phyloP scores from a whole-genome alignment of 2,888 invertebrate genomes.

The Flexamia atlantica region DNA sequence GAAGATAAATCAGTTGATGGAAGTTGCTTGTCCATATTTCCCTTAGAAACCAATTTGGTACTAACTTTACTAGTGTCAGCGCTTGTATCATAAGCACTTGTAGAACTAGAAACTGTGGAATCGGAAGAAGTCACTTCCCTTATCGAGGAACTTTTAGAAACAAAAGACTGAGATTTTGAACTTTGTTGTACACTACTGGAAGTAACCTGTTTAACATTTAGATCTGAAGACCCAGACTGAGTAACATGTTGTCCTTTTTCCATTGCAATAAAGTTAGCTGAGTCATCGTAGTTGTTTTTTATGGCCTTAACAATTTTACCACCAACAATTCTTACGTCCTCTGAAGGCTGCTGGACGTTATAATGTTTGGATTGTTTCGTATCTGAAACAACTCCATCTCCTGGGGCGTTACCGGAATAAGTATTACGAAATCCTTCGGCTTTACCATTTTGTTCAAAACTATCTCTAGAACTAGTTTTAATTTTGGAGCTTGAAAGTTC shows the following conservation, averaged over 20 bases:
- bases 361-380: neutral
- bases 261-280: conserved; percentile 53
- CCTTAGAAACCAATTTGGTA: neutral
- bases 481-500: conserved; percentile 6
- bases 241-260: conserved; percentile 41
- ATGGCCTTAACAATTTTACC: conserved; percentile 11
- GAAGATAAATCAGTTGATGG: neutral
- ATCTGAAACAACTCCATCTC: neutral
- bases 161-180: conserved; percentile 21
- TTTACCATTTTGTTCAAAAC: conserved; percentile 61
- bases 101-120: conserved; percentile 1
- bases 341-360: conserved; percentile 13
- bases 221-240: conserved; percentile 10
- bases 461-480: conserved; percentile 17
- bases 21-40: neutral
- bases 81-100: neutral
- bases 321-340: conserved; percentile 40
- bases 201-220: neutral
- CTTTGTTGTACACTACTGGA: conserved; percentile 26
- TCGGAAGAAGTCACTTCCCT: neutral
- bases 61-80: neutral
- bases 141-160: conserved; percentile 32
- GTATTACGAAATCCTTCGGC: conserved; percentile 45
- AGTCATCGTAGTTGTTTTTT: conserved; percentile 3
- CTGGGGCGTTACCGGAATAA: conserved; percentile 22